phyloP scores from a whole-genome alignment of 2,888 invertebrate species.

The Philaethria dido region DNA sequence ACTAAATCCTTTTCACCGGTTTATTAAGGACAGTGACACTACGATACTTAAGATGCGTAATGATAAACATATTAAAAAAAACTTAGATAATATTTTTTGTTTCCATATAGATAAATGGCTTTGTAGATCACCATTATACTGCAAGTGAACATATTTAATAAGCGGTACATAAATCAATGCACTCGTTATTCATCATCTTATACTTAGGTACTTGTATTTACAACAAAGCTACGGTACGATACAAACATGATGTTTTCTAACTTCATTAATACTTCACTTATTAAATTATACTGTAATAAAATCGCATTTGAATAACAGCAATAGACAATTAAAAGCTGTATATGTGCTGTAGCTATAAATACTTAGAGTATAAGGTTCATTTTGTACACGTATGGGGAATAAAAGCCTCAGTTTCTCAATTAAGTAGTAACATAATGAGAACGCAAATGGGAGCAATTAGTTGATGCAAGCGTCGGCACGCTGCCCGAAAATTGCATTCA shows the following conservation, averaged over 20 bases:
- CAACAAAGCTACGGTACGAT: background rate
- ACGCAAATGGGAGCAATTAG: slow-evolving; percentile 72
- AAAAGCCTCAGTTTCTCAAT: slow-evolving; percentile 38
- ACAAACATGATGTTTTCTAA: background rate
- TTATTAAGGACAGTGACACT: too few relatives aligned
- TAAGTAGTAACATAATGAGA: slow-evolving; percentile 52
- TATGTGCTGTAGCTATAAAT: slow-evolving; percentile 27
- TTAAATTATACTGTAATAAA: slow-evolving; percentile 71
- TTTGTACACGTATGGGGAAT: slow-evolving; percentile 41
- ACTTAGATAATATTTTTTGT: too few relatives aligned
- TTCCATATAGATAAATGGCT: too few relatives aligned
- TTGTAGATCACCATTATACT: too few relatives aligned
- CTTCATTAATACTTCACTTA: slow-evolving; percentile 56
- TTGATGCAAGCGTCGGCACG: slow-evolving; percentile 51
- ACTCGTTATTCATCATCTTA: background rate
- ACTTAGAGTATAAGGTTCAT: slow-evolving; percentile 45
- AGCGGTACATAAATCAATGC: background rate
- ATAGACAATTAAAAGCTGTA: background rate
- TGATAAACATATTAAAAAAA: too few relatives aligned
- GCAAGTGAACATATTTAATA: background rate
- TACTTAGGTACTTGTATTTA: background rate
- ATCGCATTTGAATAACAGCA: slow-evolving; percentile 55
- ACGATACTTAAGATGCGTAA: too few relatives aligned
- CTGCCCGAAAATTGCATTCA: slow-evolving; percentile 66
- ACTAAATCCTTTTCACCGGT: too few relatives aligned